Conservation (phyloP, 2,888 invertebrate species). For the Polydrusus tereticollis region DNA sequence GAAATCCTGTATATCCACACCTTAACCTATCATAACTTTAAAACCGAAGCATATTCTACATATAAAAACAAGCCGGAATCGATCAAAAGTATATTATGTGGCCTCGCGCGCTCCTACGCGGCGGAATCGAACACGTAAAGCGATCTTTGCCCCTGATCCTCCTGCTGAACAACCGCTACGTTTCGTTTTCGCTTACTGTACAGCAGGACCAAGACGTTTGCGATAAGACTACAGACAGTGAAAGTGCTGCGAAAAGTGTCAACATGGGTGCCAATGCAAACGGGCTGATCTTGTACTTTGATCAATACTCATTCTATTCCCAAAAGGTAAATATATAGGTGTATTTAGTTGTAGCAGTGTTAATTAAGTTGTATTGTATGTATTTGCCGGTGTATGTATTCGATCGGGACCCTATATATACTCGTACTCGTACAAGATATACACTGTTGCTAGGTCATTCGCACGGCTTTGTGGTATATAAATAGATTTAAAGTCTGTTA, state of each 20-base stretch:
- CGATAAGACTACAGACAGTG: slow-evolving; percentile 20
- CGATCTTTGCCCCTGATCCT: slow-evolving; percentile 49
- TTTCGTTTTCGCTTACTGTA: slow-evolving; percentile 32
- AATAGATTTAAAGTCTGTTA: too few species aligned
- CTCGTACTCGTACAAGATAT: too few species aligned
- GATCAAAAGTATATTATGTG: slow-evolving; percentile 25
- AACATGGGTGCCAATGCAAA: slow-evolving; percentile 43
- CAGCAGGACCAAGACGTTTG: slow-evolving; percentile 8
- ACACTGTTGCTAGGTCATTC: too few species aligned
- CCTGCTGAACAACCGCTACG: slow-evolving; percentile 50
- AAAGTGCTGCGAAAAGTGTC: slow-evolving; percentile 18
- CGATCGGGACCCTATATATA: too few species aligned
- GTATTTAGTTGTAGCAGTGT: too few species aligned
- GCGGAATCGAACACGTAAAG: slow-evolving; percentile 30
- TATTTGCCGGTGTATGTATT: too few species aligned
- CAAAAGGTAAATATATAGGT: slow-evolving; percentile 77
- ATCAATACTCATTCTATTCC: slow-evolving; percentile 81
- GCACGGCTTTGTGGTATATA: too few species aligned
- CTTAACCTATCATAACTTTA: slow-evolving; percentile 22
- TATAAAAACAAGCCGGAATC: too few species aligned
- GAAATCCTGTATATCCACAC: too few species aligned
- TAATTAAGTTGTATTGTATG: too few species aligned
- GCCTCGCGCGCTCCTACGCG: slow-evolving; percentile 9
- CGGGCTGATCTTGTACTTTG: slow-evolving; percentile 75
- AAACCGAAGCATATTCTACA: too few species aligned